A percentile compares a stretch with the other conserved stretches of the same genome.
These are phyloP conservation scores for Sebastiscus tertius DNA, from an alignment of 2,797 vertebrate species.

Conservation along the genomic window DNA sequence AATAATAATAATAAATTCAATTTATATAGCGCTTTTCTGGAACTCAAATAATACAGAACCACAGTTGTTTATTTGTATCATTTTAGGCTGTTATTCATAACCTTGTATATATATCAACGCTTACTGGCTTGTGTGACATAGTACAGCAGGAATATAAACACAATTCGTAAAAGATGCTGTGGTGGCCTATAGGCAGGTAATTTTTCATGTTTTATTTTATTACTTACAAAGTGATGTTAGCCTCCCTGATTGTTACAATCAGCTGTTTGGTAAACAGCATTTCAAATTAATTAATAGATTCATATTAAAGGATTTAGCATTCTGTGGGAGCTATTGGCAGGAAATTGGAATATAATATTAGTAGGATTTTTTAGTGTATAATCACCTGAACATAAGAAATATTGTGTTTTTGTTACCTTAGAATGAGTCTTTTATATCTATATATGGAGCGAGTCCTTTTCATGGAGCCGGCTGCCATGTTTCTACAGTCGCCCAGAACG, in stretches of 20 bases:
- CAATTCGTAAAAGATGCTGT: not conserved
- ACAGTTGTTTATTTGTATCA: not conserved
- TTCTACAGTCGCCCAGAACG: too few relatives aligned
- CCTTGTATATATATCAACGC: not conserved
- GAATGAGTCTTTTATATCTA: too few relatives aligned
- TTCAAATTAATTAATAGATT: not conserved
- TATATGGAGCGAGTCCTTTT: too few relatives aligned
- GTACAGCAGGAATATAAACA: not conserved
- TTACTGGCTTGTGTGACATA: not conserved
- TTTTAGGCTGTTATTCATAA: not conserved
- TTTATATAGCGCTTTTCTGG: too few relatives aligned
- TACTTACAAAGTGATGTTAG: not conserved
- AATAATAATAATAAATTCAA: too few relatives aligned
- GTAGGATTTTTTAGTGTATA: too few relatives aligned
- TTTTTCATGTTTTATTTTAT: not conserved
- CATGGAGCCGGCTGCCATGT: too few relatives aligned
- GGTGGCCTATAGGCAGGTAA: not conserved
- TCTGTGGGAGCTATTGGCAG: too few relatives aligned
- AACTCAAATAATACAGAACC: not conserved
- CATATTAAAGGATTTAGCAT: too few relatives aligned
- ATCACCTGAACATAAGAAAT: too few relatives aligned
- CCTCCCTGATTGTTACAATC: not conserved
- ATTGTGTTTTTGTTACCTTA: too few relatives aligned
- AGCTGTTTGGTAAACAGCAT: not conserved
- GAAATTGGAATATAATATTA: too few relatives aligned